phyloP scores from a whole-genome alignment of 2,888 invertebrate genomes.

The Dryobotodes eremita region DNA sequence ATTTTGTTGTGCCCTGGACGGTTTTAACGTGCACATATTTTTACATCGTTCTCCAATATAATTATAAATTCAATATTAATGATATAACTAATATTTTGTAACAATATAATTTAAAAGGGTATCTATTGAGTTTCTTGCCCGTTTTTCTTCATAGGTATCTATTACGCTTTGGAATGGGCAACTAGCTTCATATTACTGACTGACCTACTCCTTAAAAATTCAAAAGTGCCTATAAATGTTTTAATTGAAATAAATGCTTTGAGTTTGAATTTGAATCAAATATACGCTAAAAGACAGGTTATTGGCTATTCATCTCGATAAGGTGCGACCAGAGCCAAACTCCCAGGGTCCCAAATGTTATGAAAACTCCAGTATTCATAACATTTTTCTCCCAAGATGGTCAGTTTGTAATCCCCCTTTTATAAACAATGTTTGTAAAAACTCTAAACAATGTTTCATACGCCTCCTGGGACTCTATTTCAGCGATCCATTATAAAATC shows the following conservation, averaged over 20 bases:
- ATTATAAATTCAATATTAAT: no score
- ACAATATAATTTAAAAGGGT: no score
- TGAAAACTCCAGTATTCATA: neutral
- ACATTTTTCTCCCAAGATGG: neutral
- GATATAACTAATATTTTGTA: no score
- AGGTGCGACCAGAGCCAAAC: neutral
- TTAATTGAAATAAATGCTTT: neutral
- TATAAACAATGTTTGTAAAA: slow-evolving; percentile 17
- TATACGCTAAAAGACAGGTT: neutral
- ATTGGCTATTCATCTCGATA: neutral
- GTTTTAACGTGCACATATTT: no score
- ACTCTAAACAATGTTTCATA: neutral
- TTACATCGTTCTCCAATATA: no score
- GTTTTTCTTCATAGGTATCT: no score
- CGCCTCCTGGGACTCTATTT: neutral
- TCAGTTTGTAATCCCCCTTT: neutral
- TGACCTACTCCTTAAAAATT: no score
- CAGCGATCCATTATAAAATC: slow-evolving; percentile 27
- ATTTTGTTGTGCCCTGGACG: no score
- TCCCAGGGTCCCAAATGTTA: no score
- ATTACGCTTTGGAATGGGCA: no score
- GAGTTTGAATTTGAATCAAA: neutral
- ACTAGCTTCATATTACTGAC: no score
- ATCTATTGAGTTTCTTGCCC: no score
- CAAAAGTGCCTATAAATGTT: neutral